Evolutionary conservation across 2,888 invertebrate genomes (phyloP).

Genomic region (Geotrupes spiniger): DNA sequence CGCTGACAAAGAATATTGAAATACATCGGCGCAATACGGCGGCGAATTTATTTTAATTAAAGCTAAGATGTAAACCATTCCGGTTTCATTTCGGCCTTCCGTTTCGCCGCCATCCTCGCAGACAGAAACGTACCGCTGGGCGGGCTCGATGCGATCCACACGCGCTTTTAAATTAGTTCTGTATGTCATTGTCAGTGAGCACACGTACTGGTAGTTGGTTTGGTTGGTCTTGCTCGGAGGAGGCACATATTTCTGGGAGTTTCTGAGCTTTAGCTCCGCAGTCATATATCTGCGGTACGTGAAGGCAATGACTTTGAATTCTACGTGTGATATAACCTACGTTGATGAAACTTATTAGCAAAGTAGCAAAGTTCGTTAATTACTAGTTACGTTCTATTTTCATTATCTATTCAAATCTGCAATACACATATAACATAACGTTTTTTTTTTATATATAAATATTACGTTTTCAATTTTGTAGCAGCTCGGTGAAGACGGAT

Average conservation of each 20-base stretch:
- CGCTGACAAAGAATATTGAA: conserved; percentile 4
- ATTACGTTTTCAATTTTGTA: too few species aligned
- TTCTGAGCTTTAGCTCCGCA: conserved; percentile 18
- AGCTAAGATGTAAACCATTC: not conserved
- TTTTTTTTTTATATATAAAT: too few species aligned
- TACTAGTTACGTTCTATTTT: too few species aligned
- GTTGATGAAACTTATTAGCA: not conserved
- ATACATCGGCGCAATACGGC: not conserved
- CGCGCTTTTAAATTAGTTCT: conserved; percentile 29
- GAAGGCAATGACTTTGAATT: conserved; percentile 1
- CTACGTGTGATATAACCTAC: too few species aligned
- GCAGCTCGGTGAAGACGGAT: too few species aligned
- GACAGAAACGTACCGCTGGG: conserved; percentile 3
- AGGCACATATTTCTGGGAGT: conserved; percentile 15
- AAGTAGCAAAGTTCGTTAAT: too few species aligned
- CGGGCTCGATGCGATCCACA: conserved; percentile 6
- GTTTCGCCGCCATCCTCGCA: not conserved
- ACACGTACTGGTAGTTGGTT: conserved; percentile 27
- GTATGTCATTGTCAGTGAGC: conserved; percentile 32
- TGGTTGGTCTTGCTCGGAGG: conserved; percentile 18
- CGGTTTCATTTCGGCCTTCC: not conserved
- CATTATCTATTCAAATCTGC: too few species aligned
- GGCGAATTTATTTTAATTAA: conserved; percentile 5
- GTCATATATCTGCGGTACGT: conserved; percentile 23
- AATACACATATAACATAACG: too few species aligned